A percentile compares a stretch with the other conserved stretches of the same genome.
Conservation (phyloP, 2,797 vertebrate genomes). For the Rhodeus uyekii region DNA sequence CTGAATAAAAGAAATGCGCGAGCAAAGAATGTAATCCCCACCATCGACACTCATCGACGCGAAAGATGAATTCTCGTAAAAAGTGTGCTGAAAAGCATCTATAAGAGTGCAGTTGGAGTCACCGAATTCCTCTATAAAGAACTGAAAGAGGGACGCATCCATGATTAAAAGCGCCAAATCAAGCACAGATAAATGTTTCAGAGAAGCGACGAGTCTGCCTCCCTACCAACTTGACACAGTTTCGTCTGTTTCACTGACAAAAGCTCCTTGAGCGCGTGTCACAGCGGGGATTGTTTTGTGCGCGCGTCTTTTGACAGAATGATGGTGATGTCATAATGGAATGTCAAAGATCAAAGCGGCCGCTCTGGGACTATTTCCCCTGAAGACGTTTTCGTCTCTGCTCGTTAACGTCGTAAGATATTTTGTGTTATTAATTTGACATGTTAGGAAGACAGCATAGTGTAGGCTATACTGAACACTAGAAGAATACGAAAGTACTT, state of each 20-base stretch:
- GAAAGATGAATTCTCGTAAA: constrained; percentile 80
- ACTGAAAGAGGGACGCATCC: constrained; percentile 79
- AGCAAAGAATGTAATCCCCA: constrained; percentile 69
- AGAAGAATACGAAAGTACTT: too few relatives aligned
- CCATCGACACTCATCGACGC: constrained; percentile 81
- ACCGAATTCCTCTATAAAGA: constrained; percentile 84
- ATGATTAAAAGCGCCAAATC: constrained; percentile 59
- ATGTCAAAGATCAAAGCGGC: constrained; percentile 15
- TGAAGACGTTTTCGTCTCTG: background rate
- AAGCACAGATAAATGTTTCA: background rate
- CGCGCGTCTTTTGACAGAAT: constrained; percentile 10
- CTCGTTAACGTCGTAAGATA: background rate
- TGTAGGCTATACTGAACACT: background rate
- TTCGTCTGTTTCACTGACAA: constrained; percentile 13
- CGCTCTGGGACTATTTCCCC: background rate
- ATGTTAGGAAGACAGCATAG: background rate
- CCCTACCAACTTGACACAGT: constrained; percentile 38
- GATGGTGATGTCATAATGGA: constrained; percentile 18
- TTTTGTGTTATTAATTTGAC: background rate
- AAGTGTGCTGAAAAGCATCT: constrained; percentile 81
- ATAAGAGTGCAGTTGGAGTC: constrained; percentile 91
- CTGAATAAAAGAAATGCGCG: background rate
- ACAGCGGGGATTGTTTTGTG: background rate
- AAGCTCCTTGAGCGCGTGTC: constrained; percentile 27
- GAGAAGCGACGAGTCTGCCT: constrained; percentile 11